These are phyloP conservation scores for Tapera naevia DNA, from an alignment of 2,797 vertebrate species.

Conservation along the genomic window DNA sequence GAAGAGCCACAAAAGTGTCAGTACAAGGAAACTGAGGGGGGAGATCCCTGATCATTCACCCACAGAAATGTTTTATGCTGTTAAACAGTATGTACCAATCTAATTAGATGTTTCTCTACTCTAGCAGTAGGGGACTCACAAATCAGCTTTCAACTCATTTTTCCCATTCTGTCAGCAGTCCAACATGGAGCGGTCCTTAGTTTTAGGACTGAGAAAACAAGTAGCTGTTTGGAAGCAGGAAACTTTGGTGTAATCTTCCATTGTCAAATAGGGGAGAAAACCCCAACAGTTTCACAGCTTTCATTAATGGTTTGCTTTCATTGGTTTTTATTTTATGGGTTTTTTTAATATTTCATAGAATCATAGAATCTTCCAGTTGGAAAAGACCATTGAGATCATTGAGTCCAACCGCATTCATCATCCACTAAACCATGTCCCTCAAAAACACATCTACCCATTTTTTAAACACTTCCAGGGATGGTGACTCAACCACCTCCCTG, in stretches of 20 bases:
- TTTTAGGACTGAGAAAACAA: not conserved
- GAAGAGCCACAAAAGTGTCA: not conserved
- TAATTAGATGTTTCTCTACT: not conserved
- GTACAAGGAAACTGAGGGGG: no score
- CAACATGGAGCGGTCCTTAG: not conserved
- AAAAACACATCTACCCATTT: no score
- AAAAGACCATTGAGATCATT: no score
- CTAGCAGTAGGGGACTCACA: not conserved
- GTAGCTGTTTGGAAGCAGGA: not conserved
- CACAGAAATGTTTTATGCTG: not conserved
- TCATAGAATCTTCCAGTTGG: no score
- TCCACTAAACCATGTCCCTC: no score
- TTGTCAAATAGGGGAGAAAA: not conserved
- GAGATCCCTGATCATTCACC: no score
- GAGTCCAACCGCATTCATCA: no score
- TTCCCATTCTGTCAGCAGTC: not conserved
- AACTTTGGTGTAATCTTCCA: not conserved
- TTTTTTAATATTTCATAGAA: not conserved
- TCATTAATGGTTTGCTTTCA: not conserved
- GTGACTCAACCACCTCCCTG: no score
- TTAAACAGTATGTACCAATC: not conserved
- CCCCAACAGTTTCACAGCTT: not conserved
- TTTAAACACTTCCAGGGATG: no score
- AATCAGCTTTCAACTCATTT: not conserved
- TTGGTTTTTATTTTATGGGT: not conserved